Evolutionary conservation across 2,888 invertebrate species (phyloP).

Genomic region (Fragum whitleyi): DNA sequence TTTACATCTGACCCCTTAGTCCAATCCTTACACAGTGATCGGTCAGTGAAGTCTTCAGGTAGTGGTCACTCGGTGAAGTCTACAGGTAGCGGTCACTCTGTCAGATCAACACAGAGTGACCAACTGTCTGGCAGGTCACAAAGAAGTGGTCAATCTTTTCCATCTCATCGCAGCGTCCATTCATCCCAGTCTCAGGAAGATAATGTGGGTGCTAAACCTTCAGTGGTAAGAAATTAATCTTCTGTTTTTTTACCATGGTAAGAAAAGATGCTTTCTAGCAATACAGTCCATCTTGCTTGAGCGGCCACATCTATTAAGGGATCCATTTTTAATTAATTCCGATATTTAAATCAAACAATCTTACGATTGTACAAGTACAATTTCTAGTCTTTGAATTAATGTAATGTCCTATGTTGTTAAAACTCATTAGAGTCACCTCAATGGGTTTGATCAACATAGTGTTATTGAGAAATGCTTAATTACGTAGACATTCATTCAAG

Average conservation of each 20-base stretch:
- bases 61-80: constrained; percentile 47
- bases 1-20: constrained; percentile 18
- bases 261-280: not conserved
- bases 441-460: too few relatives aligned
- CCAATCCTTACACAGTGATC: constrained; percentile 40
- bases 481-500: too few relatives aligned
- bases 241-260: not conserved
- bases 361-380: too few relatives aligned
- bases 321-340: too few relatives aligned
- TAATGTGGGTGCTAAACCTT: constrained; percentile 4
- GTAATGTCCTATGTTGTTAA: too few relatives aligned
- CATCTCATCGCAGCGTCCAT: constrained; percentile 34
- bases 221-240: constrained; percentile 17
- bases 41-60: constrained; percentile 34
- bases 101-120: constrained; percentile 31
- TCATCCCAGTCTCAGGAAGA: constrained; percentile 36
- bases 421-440: too few relatives aligned
- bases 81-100: constrained; percentile 36
- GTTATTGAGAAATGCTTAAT: too few relatives aligned
- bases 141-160: constrained; percentile 21
- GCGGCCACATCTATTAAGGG: too few relatives aligned
- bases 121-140: constrained; percentile 23
- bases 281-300: too few relatives aligned
- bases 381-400: too few relatives aligned
- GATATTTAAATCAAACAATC: too few relatives aligned